These are phyloP conservation scores for Erebia epiphron DNA, from an alignment of 2,888 invertebrate species.

Conservation along the genomic window DNA sequence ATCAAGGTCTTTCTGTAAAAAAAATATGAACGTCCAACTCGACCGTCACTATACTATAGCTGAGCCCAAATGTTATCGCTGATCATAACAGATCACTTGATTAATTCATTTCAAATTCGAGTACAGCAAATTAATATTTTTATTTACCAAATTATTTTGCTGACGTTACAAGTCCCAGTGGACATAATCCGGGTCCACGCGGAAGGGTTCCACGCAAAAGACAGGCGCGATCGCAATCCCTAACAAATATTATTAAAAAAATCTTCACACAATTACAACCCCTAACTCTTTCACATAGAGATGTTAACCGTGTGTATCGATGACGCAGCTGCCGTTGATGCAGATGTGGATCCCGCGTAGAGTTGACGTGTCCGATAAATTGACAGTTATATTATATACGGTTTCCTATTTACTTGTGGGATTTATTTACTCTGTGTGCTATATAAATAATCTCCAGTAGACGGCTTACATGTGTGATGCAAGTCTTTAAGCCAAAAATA, in stretches of 20 bases:
- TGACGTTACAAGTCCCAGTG: slow-evolving; percentile 48
- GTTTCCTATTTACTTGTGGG: slow-evolving; percentile 54
- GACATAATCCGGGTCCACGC: slow-evolving; percentile 64
- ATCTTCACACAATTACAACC: slow-evolving; percentile 18
- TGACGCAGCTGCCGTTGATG: slow-evolving; percentile 44
- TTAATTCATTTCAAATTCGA: too few relatives aligned
- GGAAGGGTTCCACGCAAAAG: slow-evolving; percentile 71
- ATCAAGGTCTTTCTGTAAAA: too few relatives aligned
- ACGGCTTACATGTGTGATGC: neutral
- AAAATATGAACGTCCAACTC: too few relatives aligned
- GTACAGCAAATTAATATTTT: neutral
- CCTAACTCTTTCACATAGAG: slow-evolving; percentile 11
- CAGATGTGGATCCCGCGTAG: slow-evolving; percentile 49
- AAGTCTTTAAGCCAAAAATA: neutral
- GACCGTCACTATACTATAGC: too few relatives aligned
- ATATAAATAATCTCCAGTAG: neutral
- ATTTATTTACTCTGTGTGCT: slow-evolving; percentile 9
- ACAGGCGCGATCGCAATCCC: slow-evolving; percentile 62
- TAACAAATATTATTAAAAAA: slow-evolving; percentile 42
- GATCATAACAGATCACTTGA: too few relatives aligned
- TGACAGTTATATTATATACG: slow-evolving; percentile 52
- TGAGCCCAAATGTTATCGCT: too few relatives aligned
- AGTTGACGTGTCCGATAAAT: slow-evolving; percentile 44
- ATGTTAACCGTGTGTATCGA: slow-evolving; percentile 19
- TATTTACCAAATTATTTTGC: slow-evolving; percentile 48